Conservation (phyloP, 2,888 invertebrate species). For the Reticulitermes lucifugus region DNA sequence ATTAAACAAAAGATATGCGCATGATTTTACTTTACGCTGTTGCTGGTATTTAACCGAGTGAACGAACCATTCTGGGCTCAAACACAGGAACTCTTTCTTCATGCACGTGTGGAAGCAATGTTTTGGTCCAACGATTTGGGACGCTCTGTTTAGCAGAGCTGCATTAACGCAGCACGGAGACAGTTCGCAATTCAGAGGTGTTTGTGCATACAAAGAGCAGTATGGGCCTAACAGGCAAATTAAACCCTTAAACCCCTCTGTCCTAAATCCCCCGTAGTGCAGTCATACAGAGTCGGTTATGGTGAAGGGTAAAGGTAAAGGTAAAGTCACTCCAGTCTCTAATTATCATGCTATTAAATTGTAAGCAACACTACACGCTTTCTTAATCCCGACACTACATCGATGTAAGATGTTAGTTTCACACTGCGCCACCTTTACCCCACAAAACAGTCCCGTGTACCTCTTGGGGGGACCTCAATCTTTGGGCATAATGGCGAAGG, state of each 20-base stretch:
- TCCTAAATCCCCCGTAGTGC: not conserved
- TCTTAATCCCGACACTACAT: no score
- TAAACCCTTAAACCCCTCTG: not conserved
- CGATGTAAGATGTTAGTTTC: no score
- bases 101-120: constrained; percentile 1
- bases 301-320: no score
- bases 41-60: not conserved
- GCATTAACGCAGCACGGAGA: not conserved
- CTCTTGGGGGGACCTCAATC: no score
- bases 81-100: constrained; percentile 7
- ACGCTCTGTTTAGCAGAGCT: not conserved
- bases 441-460: no score
- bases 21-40: not conserved
- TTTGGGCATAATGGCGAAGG: no score
- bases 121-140: constrained; percentile 9
- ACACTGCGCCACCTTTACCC: no score
- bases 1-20: not conserved
- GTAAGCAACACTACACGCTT: no score
- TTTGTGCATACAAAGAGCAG: not conserved
- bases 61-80: not conserved
- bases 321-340: no score
- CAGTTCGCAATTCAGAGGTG: constrained; percentile 11
- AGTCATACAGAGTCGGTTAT: no score
- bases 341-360: no score
- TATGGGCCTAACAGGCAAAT: not conserved